Base-by-base conservation (phyloP, 2,888 invertebrate species). In the Brenthis daphne region DNA sequence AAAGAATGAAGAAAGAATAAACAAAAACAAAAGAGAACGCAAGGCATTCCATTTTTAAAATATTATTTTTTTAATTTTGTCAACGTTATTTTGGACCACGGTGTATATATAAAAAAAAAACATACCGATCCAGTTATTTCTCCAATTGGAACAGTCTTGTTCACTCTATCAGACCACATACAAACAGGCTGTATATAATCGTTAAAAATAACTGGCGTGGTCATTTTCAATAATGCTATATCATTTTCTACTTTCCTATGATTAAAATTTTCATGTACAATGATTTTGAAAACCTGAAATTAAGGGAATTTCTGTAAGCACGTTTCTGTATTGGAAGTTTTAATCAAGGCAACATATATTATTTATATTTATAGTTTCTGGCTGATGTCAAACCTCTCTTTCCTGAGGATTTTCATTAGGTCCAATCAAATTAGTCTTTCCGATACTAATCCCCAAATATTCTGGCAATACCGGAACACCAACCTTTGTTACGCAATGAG, bases 181-280 rank as follows among this genome's bases (percentile, higher is more conserved):
- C 86, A 87, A 4, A 84, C 82, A 20, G 86, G 85, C 66, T 87
- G 87, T 3, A 88, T 78, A 67, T 83, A 86, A 14, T 82, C 78
- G 24, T 72, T 79, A 37, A 77, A 85, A 1, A 68, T 65, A 0
- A 77, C 85, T 73, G 82, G 80, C 3, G 82, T 77, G 11, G 75
- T 80, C 16, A 86, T 65, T 71, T 81, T 86, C 6, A 88, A 37
- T 12, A 87, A 33, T 0, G 86, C 82, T 29, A 88, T 83, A 55
- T 87, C 87, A 60, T 86, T 80, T 29, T 82, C 74, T 3, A 83
- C 54, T 4, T 67, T 73, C 6, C 55, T 71, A 1, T 33, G 63
- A 11, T 77, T 63, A 33, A 77, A 85, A 4, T 72, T 64, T 3
- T 82, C 75, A 65, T 85, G 82, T 1, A 81, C 67, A 54, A 81